Evolutionary conservation across 1,140 invertebrate genomes (phyloP), one percentile per base, ranked within the genome.

Genomic region (Formica selysi): DNA sequence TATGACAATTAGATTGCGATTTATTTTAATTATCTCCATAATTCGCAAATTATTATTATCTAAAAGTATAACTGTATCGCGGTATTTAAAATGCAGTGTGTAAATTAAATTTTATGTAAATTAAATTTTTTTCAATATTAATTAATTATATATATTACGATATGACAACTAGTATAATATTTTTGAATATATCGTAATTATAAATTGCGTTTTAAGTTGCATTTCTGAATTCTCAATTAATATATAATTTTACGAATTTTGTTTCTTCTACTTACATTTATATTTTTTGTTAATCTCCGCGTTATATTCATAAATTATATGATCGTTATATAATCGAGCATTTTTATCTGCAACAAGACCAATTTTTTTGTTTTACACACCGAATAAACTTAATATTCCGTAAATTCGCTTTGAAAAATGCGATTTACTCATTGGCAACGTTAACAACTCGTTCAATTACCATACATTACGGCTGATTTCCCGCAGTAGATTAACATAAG

Each of bases 401-500:
- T 79, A 80, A n/a, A 79, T 10, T 68, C 10, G 3, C 32, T 26
- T 80, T 16, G n/a, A 38, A 54, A 74, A 73, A 26, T 76, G 3
- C 19, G 22, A 61, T 74, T 59, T 81, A 6, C 32, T 83, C 36
- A 71, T 44, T 19, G 68, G 7, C 48, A 38, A 8, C 29, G 16
- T 16, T 19, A 22, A 81, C 36, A 70, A 74, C 29, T 74, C 36
- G 54, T 73, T 73, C 54, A 73, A 41, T 83, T 26, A 74, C 51
- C 36, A 61, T 80, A 80, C 22, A 70, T 83, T 74, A 83, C 51
- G 41, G 7, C 22, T 59, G 32, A 22, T 51, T 83, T 83, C 51
- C 51, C 73, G 68, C 19, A 73, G 59, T 38, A 74, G 54, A 73
- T 74, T 83, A 74, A 83, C 22, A 61, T 38, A 61, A 73, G 41